Conservation (phyloP, 2,113 vertebrate species). For the Propithecus coquereli region DNA sequence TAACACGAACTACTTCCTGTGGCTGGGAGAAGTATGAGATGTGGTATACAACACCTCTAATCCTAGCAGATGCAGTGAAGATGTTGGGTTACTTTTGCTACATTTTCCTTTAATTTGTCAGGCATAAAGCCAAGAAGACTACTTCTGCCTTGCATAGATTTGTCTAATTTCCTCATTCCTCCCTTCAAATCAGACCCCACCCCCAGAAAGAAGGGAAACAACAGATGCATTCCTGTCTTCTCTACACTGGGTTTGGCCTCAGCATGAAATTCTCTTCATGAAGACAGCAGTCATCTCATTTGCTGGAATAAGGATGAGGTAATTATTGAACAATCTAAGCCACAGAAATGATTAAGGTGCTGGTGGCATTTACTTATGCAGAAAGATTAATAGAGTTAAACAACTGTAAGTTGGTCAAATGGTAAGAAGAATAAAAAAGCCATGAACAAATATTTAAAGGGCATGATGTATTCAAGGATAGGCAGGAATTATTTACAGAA, state of each 20-base stretch:
- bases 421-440: constrained; percentile 54
- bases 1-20: background rate
- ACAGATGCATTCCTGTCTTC: background rate
- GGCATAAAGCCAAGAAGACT: background rate
- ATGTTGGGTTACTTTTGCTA: background rate
- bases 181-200: background rate
- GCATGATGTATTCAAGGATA: constrained; percentile 27
- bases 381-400: constrained; percentile 68
- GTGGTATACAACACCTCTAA: background rate
- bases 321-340: constrained; percentile 59
- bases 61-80: background rate
- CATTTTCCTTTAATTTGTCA: background rate
- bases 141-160: background rate
- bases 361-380: constrained; percentile 74
- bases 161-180: background rate
- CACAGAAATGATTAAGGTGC: constrained; percentile 61
- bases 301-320: constrained; percentile 52
- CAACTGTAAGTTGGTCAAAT: constrained; percentile 63
- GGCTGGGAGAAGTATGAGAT: background rate
- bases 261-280: constrained; percentile 4
- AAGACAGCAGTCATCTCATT: constrained; percentile 35
- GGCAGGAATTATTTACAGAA: constrained; percentile 65
- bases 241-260: background rate
- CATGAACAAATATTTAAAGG: constrained; percentile 74
- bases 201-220: background rate